These are phyloP conservation scores for Hypomecis atomaria DNA, from an alignment of 2,888 invertebrate genomes.

Conservation along the genomic window DNA sequence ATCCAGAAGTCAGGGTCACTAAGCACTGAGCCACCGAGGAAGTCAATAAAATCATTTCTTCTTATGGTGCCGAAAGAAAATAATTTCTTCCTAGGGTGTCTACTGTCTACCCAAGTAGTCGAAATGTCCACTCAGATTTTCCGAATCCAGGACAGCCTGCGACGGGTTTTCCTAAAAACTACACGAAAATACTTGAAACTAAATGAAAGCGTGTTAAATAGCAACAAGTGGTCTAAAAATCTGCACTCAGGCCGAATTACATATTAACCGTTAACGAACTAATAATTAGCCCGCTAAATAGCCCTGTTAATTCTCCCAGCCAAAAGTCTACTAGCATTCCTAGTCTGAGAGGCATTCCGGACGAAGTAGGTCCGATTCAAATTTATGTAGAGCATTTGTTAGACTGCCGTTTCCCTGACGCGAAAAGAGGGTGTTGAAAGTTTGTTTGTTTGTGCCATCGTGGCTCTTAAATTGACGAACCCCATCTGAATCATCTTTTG, in stretches of 20 bases:
- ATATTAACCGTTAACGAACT: neutral
- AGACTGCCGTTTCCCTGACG: neutral
- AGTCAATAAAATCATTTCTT: too few relatives aligned
- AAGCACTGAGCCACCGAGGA: too few relatives aligned
- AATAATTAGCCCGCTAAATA: slow-evolving; percentile 10
- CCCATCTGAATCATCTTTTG: too few relatives aligned
- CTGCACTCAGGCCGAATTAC: slow-evolving; percentile 9
- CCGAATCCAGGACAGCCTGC: too few relatives aligned
- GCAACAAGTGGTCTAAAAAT: neutral
- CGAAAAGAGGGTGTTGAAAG: neutral
- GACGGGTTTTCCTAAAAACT: neutral
- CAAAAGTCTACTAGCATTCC: slow-evolving; percentile 17
- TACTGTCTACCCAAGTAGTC: neutral
- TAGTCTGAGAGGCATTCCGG: slow-evolving; percentile 6
- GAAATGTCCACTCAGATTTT: too few relatives aligned
- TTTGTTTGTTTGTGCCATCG: too few relatives aligned
- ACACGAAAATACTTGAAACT: neutral
- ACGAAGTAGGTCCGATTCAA: slow-evolving; percentile 1
- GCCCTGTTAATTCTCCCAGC: neutral
- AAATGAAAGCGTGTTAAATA: neutral
- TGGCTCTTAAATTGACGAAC: too few relatives aligned
- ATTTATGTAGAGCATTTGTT: neutral
- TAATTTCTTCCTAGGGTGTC: too few relatives aligned
- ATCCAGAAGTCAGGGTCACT: too few relatives aligned
- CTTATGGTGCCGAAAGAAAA: too few relatives aligned